Evolutionary conservation across 2,888 invertebrate genomes (phyloP).

Genomic region (Strigamia crassipes): DNA sequence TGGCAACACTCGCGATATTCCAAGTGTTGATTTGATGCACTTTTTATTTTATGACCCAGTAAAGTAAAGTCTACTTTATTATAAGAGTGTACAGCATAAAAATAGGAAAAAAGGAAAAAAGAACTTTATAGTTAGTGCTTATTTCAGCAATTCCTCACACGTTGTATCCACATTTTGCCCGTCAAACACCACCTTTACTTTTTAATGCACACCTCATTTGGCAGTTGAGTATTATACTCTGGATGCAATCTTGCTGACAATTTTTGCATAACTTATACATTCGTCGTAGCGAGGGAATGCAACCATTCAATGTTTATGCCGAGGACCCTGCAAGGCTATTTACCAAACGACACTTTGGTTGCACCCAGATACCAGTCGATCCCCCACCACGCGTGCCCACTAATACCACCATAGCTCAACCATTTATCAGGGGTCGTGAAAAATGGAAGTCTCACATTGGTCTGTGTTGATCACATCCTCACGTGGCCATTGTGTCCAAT

Average conservation of each 20-base stretch:
- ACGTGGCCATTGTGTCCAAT: neutral
- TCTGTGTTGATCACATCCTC: neutral
- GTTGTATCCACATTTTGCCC: neutral
- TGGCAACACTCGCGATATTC: neutral
- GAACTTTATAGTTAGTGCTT: neutral
- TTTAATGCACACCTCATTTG: conserved; percentile 15
- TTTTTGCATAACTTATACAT: conserved; percentile 21
- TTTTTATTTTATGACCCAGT: conserved; percentile 19
- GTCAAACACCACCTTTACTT: neutral
- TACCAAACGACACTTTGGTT: conserved; percentile 13
- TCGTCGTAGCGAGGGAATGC: neutral
- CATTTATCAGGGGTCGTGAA: conserved; percentile 29
- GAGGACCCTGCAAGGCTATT: conserved; percentile 6
- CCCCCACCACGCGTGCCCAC: conserved; percentile 27
- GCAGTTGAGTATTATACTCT: neutral
- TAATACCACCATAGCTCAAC: conserved; percentile 37
- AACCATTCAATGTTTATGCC: conserved; percentile 24
- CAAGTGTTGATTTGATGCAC: conserved; percentile 35
- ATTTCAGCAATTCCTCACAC: conserved; percentile 20
- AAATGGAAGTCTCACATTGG: conserved; percentile 7
- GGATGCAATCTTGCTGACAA: neutral
- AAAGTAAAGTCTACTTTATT: conserved; percentile 35
- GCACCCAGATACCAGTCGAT: conserved; percentile 26
- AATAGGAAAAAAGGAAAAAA: neutral
- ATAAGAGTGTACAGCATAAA: neutral